Evolutionary conservation across 2,797 vertebrate species (phyloP).

Genomic region (Xiphophorus birchmanni): DNA sequence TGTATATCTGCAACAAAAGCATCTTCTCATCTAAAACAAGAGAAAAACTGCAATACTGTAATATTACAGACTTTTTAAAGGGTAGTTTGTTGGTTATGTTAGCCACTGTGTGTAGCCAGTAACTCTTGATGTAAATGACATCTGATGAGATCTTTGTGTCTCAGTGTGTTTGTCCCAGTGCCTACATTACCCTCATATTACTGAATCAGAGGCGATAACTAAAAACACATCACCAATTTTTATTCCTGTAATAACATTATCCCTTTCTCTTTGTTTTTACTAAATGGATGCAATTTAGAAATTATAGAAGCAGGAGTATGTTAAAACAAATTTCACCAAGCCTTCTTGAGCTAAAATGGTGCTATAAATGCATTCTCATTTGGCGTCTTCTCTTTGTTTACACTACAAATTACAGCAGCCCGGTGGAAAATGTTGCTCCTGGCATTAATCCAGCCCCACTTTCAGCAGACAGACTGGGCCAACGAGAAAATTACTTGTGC

Average conservation of each 20-base stretch:
- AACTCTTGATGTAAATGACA: conserved; percentile 12
- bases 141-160: conserved; percentile 8
- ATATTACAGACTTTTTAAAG: background rate
- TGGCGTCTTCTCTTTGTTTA: conserved; percentile 55
- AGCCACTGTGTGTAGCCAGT: conserved; percentile 5
- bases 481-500: conserved; percentile 5
- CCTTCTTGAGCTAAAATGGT: conserved; percentile 5
- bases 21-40: background rate
- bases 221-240: conserved; percentile 8
- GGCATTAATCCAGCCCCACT: conserved; percentile 26
- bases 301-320: conserved; percentile 3
- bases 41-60: background rate
- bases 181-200: conserved; percentile 24
- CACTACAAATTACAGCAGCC: conserved; percentile 50
- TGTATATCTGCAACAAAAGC: background rate
- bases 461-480: conserved; percentile 22
- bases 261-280: conserved; percentile 3
- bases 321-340: conserved; percentile 1
- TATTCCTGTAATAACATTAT: background rate
- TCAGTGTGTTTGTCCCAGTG: conserved; percentile 16
- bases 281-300: background rate
- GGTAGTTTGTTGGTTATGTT: background rate
- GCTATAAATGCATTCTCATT: conserved; percentile 3
- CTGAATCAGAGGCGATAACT: background rate
- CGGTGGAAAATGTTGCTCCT: conserved; percentile 51